These are phyloP conservation scores for Eulithis testata DNA, from an alignment of 2,888 invertebrate genomes.

Conservation along the genomic window DNA sequence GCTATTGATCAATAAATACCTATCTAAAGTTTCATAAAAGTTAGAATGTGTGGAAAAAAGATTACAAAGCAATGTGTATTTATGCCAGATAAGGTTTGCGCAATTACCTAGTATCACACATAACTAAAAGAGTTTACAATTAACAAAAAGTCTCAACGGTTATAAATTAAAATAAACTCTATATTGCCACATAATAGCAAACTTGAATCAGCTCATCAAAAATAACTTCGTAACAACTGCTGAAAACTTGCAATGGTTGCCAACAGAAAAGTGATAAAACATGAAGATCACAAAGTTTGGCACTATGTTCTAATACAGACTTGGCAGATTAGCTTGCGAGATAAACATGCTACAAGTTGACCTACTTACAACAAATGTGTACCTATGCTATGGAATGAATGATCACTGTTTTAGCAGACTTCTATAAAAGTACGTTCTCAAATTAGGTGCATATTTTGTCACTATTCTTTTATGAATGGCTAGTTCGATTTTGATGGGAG, in stretches of 20 bases:
- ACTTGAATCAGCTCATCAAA: slow-evolving; percentile 29
- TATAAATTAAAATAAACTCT: slow-evolving; percentile 2
- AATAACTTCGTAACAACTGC: slow-evolving; percentile 34
- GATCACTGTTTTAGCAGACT: slow-evolving; percentile 18
- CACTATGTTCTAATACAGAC: slow-evolving; percentile 39
- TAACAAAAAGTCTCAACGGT: neutral
- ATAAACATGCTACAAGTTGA: slow-evolving; percentile 40
- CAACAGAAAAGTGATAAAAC: slow-evolving; percentile 39
- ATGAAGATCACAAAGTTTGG: slow-evolving; percentile 42
- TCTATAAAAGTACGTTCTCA: too few species aligned
- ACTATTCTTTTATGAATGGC: too few species aligned
- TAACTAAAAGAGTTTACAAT: neutral
- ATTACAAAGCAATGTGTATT: slow-evolving; percentile 1
- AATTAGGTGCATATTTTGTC: too few species aligned
- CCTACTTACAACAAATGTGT: slow-evolving; percentile 40
- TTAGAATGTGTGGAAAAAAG: neutral
- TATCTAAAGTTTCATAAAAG: neutral
- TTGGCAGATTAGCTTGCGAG: slow-evolving; percentile 44
- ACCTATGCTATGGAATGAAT: slow-evolving; percentile 56
- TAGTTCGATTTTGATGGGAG: too few species aligned
- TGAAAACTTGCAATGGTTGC: slow-evolving; percentile 32
- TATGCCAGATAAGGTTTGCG: slow-evolving; percentile 2
- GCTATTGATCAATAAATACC: neutral
- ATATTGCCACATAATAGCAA: neutral
- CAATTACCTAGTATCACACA: neutral